Percentiles rank a stretch among this genome's conserved stretches.
phyloP scores from a whole-genome alignment of 2,888 invertebrate genomes.

The Miltochrista miniata region DNA sequence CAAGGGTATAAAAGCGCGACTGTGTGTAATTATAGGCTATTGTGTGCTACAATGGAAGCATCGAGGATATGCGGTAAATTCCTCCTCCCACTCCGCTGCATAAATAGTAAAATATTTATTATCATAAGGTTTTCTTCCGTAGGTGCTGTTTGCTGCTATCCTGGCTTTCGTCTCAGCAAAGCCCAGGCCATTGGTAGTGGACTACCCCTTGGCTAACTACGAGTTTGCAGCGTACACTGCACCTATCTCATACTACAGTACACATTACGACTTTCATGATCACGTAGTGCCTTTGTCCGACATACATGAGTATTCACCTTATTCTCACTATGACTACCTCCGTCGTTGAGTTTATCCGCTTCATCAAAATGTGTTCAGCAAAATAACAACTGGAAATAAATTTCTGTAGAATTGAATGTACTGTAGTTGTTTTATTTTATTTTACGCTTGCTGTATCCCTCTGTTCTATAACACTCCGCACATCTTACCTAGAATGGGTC shows the following conservation, averaged over 20 bases:
- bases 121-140: background rate
- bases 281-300: slow-evolving; percentile 2
- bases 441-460: no score
- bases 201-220: slow-evolving; percentile 5
- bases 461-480: no score
- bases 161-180: slow-evolving; percentile 8
- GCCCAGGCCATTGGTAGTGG: slow-evolving; percentile 9
- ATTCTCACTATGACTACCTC: slow-evolving; percentile 7
- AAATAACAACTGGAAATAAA: no score
- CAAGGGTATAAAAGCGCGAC: no score
- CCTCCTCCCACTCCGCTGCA: no score
- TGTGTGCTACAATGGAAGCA: no score
- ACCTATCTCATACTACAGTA: slow-evolving; percentile 3
- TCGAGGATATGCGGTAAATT: no score
- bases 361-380: background rate
- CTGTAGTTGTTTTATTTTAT: no score
- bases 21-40: no score
- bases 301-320: slow-evolving; percentile 5
- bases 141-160: slow-evolving; percentile 9
- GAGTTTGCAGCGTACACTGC: slow-evolving; percentile 9
- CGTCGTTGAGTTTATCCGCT: background rate
- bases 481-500: no score
- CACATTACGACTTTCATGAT: slow-evolving; percentile 10
- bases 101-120: no score
- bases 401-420: no score